These are phyloP conservation scores for Neuroterus valhalla DNA, from an alignment of 1,140 invertebrate species.

Conservation along the genomic window DNA sequence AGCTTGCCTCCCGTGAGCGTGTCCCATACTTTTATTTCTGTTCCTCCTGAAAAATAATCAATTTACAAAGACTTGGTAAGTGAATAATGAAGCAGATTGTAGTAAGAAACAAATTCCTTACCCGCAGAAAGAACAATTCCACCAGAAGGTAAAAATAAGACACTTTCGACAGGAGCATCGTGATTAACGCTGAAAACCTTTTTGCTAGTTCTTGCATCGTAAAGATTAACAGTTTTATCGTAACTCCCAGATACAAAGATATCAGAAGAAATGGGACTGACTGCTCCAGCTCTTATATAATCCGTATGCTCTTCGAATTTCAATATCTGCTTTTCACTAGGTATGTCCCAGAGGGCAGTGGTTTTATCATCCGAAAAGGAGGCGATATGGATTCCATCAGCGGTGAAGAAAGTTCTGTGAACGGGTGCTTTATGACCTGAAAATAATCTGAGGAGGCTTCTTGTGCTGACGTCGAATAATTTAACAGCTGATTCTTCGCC, in stretches of 20 bases:
- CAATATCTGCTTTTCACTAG: constrained; percentile 83
- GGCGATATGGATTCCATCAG: constrained; percentile 85
- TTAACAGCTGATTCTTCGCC: constrained; percentile 91
- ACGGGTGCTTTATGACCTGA: constrained; percentile 78
- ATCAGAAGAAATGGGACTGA: constrained; percentile 85
- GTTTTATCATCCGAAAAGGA: constrained; percentile 97
- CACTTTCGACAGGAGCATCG: constrained; percentile 91
- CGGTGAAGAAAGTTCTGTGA: constrained; percentile 89
- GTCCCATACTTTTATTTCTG: constrained; percentile 96
- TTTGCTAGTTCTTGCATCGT: constrained; percentile 86
- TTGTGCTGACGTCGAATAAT: constrained; percentile 90
- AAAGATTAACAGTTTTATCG: constrained; percentile 93
- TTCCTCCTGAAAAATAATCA: constrained; percentile 80
- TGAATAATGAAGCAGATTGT: too few relatives aligned
- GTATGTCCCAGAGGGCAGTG: constrained; percentile 92
- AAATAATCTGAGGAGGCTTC: constrained; percentile 82
- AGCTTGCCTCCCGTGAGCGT: constrained; percentile 89
- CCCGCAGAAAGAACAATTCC: constrained; percentile 93
- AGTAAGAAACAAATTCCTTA: constrained; percentile 56
- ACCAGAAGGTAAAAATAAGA: constrained; percentile 92
- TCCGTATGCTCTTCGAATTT: constrained; percentile 86
- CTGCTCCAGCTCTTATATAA: constrained; percentile 87
- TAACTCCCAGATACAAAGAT: constrained; percentile 93
- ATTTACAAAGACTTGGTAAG: too few relatives aligned
- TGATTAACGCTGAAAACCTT: constrained; percentile 88